phyloP scores from a whole-genome alignment of 2,113 vertebrate genomes.

The Morone saxatilis region DNA sequence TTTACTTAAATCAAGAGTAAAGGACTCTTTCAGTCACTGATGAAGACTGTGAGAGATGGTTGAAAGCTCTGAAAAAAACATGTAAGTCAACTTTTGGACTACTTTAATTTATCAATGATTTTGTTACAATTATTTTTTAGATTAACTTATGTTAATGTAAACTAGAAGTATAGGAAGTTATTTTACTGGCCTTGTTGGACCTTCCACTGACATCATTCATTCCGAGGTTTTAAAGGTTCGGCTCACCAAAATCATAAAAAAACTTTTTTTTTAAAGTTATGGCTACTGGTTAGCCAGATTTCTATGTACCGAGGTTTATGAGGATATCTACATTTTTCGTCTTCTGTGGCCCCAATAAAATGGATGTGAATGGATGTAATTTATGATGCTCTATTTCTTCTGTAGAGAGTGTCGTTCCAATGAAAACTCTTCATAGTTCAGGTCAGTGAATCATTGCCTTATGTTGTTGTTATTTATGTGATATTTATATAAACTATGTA shows the following conservation, averaged over 20 bases:
- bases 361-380: not conserved
- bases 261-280: not conserved
- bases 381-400: conserved; percentile 16
- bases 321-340: not conserved
- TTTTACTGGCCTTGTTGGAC: not conserved
- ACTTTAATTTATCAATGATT: not conserved
- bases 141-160: too few species aligned
- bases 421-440: not conserved
- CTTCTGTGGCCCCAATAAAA: conserved; percentile 11
- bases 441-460: not conserved
- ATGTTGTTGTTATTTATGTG: not conserved
- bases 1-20: too few species aligned
- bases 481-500: too few species aligned
- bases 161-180: too few species aligned
- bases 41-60: too few species aligned
- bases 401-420: conserved; percentile 21
- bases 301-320: not conserved
- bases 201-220: not conserved
- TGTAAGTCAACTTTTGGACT: too few species aligned
- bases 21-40: too few species aligned
- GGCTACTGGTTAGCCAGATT: not conserved
- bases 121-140: not conserved
- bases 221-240: not conserved
- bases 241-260: not conserved
- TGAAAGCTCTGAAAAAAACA: too few species aligned